Evolutionary conservation across 2,113 vertebrate genomes (phyloP).

Genomic region (Heteronetta atricapilla): DNA sequence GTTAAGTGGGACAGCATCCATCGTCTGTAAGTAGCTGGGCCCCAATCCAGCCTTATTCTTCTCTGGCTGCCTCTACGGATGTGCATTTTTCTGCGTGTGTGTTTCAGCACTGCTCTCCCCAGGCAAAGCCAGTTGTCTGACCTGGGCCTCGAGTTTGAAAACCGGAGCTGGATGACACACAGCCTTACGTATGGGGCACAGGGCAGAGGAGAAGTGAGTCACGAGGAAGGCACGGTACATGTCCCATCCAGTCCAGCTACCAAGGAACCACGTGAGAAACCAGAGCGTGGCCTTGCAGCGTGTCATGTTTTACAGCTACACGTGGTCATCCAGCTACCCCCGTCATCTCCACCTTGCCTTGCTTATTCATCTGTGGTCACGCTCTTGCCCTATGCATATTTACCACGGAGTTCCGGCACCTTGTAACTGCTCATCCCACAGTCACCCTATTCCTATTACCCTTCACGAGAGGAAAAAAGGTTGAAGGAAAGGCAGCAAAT

Average conservation of each 20-base stretch:
- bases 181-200: no score
- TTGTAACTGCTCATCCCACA: not conserved
- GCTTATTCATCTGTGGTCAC: not conserved
- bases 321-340: not conserved
- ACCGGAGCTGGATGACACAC: rapidly evolving
- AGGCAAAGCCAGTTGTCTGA: not conserved
- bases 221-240: rapidly evolving
- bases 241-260: not conserved
- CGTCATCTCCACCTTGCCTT: not conserved
- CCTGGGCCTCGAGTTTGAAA: rapidly evolving
- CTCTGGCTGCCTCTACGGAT: not conserved
- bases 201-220: not conserved
- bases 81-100: not conserved
- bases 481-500: not conserved
- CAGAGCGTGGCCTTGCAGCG: not conserved
- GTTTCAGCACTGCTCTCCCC: not conserved
- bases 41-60: not conserved
- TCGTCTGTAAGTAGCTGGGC: not conserved
- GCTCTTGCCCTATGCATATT: not conserved
- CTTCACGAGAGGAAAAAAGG: not conserved
- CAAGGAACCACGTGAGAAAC: not conserved
- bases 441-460: not conserved
- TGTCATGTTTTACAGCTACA: rapidly evolving
- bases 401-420: not conserved
- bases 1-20: not conserved